Base-by-base conservation (phyloP, 1,140 invertebrate species). In the Polypedilum pembai region DNA sequence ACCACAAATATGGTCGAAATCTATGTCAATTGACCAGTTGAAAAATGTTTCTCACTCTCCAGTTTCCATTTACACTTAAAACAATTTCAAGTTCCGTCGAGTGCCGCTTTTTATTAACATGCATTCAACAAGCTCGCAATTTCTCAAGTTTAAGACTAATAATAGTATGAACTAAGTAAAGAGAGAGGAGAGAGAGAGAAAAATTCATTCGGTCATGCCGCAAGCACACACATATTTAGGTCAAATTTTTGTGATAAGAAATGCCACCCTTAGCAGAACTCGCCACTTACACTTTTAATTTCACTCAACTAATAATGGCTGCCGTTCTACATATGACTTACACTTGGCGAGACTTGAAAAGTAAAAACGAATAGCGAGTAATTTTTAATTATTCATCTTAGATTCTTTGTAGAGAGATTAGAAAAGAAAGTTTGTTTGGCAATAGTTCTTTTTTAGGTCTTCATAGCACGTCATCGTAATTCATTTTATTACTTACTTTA, bases 91-190 rank as follows among this genome's bases (percentile, higher is more conserved):
- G 45, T 56, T 56, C 45, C 45, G 45, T 56, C 45, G n/a, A 56
- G 45, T 56, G n/a, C 12, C 45, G 12, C 8, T 69, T 69, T 69
- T 69, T 69, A 8, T 69, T 69, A 56, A 15, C 45, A 56, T 56
- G 45, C 45, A 56, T 56, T 56, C 45, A 56, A 56, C 45, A 56
- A 56, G 45, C 45, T 56, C 45, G 12, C 45, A 12, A 8, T 69
- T 69, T 69, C 65, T 69, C 65, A 69, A 69, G 65, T 69, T 69
- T 69, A 69, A 69, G 65, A 69, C 65, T 69, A 69, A 69, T 69
- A 69, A 69, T 18, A 69, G 17, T 10, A 18, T 69, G 65, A 18
- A 18, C 65, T 18, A 56, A 56, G 65, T 21, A 18, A 69, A 69
- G 17, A 20, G 65, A 18, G 18, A 66, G 63, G 7, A 66, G 18